Base-by-base conservation (phyloP, 1,140 invertebrate species). In the Drosophila oshimai region DNA sequence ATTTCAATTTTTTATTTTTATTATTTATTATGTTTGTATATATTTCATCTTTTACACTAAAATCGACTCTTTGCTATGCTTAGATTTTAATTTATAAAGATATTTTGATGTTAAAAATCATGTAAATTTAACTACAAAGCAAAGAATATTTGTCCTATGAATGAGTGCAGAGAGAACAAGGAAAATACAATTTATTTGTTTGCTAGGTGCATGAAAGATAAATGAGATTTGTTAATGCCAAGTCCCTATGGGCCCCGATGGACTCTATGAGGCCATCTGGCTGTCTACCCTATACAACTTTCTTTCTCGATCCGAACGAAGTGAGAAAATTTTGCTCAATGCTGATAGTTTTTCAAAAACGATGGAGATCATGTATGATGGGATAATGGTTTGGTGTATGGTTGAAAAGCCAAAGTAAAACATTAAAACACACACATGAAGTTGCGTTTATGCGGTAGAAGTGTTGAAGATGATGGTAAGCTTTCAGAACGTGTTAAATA, bases 311-410 rank as follows among this genome's bases (percentile, higher is more conserved):
- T 87, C 81, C 81, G 76, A 88, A 90, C 89, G 89, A 90, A 90
- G 89, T 90, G 89, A 83, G 77, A 90, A 89, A 89, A 68, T 79
- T 87, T 81, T 90, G 89, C 89, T 86, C 89, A 86, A 79, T 47
- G 31, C n/a, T 67, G 10, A 33, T 57, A 36, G 18, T n/a, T 20
- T 15, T 36, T 53, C 7, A 26, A 20, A 22, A 50, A 49, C 18
- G 24, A 24, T 53, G 61, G 34, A 34, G 29, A 18, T 24, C 33
- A 49, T 49, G 61, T 24, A 26, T 39, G 61, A 65, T 65, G 33
- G 61, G 41, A 29, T 26, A 55, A 41, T 65, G 60, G n/a, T 33
- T 51, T 18, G 42, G 37, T 71, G 67, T 53, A 71, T 61, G 69
- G 22, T 51, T 72, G 58, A 58, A 24, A 70, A 71, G 67, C 67